Evolutionary conservation across 2,797 vertebrate species (phyloP), one percentile per base, ranked within the genome.

Genomic region (Pristis pectinata): DNA sequence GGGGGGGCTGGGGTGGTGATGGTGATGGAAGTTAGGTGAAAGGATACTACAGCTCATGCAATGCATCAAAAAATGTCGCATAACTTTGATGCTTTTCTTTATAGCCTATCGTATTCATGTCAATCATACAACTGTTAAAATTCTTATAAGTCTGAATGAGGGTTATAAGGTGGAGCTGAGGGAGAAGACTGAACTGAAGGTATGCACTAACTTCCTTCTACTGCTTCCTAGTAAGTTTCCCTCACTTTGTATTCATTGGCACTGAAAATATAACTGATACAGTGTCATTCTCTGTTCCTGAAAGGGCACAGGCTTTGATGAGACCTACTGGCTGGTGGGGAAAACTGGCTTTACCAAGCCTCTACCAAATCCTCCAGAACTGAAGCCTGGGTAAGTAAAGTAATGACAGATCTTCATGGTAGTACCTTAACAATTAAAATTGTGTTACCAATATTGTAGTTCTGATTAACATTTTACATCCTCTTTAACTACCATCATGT

Each of bases 321-420:
- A 98, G 95, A 99, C 98, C 0, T 99, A 97, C 95, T 99, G 98
- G 98, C 96, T 99, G 1, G 96, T 97, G n/a, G 98, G 98, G 44
- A 98, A 97, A 96, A 97, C 97, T 3, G 97, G 97, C 77, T 99
- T 99, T 95, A 97, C 95, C 94, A 99, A 99, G 96, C 98, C 98
- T 53, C 97, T 99, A 94, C 98, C 98, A 41, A 96, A 97, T 94
- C 98, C 98, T 95, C 98, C 97, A 85, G 97, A 97, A 95, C n/a
- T 98, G 94, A 97, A 97, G 95, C 92, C 97, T 0, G 95, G 96
- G 98, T 98, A 97, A 94, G 97, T 89, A 79, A 15, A 72, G 56
- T 53, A 83, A n/a, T 76, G 94, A 94, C 56, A 94, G 56, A 37
- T 95, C 76, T 72, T 95, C 30, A 59, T 41, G 61, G 15, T 37